Percentiles rank a stretch among this genome's conserved stretches.
phyloP scores from a whole-genome alignment of 2,888 invertebrate genomes.

The Sphecodes monilicornis region DNA sequence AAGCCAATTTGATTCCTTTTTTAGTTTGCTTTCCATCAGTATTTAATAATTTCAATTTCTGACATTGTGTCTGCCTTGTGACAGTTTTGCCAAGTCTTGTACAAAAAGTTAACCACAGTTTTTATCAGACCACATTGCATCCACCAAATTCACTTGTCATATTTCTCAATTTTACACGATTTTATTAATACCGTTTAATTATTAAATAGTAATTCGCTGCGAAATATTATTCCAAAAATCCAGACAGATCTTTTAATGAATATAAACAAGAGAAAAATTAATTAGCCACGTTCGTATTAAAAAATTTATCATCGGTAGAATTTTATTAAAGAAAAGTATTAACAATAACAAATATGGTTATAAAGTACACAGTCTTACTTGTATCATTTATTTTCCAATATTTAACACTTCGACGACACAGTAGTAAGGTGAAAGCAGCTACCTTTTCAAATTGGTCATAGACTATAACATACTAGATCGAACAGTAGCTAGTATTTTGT shows the following conservation, averaged over 20 bases:
- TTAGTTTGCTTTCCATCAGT: not conserved
- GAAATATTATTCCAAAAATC: not conserved
- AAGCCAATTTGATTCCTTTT: not conserved
- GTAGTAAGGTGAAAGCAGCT: conserved; percentile 31
- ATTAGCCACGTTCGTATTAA: not conserved
- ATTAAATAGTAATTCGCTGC: not conserved
- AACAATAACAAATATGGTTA: not conserved
- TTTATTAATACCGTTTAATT: conserved; percentile 12
- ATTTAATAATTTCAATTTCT: not conserved
- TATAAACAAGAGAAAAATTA: conserved; percentile 5
- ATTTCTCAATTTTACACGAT: not conserved
- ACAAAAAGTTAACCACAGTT: not conserved
- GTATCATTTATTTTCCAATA: conserved; percentile 20
- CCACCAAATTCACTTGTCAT: not conserved
- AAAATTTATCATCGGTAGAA: not conserved
- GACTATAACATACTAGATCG: conserved; percentile 31
- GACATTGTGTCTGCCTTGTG: not conserved
- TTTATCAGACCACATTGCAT: not conserved
- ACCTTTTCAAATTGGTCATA: conserved; percentile 35
- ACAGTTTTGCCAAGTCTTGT: not conserved
- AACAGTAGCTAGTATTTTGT: not conserved
- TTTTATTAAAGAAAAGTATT: not conserved
- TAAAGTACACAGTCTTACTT: conserved; percentile 8
- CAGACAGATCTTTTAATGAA: conserved; percentile 2
- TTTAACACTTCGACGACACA: conserved; percentile 11